These are phyloP conservation scores for Synanthedon vespiformis DNA, from an alignment of 2,888 invertebrate species.

Conservation along the genomic window DNA sequence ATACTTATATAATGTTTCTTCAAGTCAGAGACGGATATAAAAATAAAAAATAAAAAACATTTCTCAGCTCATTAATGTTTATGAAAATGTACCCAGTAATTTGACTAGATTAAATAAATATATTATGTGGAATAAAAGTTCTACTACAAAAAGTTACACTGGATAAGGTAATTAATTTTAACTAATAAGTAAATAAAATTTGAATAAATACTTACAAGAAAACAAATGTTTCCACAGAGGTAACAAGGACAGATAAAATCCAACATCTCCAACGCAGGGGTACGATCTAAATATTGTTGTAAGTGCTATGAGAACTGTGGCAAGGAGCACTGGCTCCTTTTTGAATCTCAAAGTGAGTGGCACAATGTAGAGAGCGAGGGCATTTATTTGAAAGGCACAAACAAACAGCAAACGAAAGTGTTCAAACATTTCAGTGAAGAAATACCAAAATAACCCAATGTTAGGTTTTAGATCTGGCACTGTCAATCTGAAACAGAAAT, in stretches of 20 bases:
- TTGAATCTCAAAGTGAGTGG: slow-evolving; percentile 86
- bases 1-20: no score
- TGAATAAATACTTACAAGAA: slow-evolving; percentile 75
- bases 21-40: no score
- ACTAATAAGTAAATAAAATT: no score
- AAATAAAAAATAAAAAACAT: no score
- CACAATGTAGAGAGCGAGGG: slow-evolving; percentile 88
- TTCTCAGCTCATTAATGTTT: background rate
- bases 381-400: slow-evolving; percentile 97
- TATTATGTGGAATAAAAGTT: background rate
- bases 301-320: slow-evolving; percentile 83
- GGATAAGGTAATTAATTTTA: no score
- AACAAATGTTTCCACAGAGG: slow-evolving; percentile 93
- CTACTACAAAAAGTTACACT: no score
- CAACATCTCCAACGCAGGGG: slow-evolving; percentile 95
- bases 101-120: background rate
- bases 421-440: slow-evolving; percentile 99
- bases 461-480: slow-evolving; percentile 97
- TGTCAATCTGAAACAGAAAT: slow-evolving; percentile 75
- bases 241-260: slow-evolving; percentile 88
- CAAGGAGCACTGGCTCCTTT: slow-evolving; percentile 83
- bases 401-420: slow-evolving; percentile 96
- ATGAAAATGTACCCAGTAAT: background rate
- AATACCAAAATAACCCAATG: slow-evolving; percentile 99
- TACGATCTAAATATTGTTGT: slow-evolving; percentile 95